Percentiles rank a stretch among this genome's conserved stretches.
Conservation (phyloP, 1,140 invertebrate genomes). For the Lasioglossum albipes region DNA sequence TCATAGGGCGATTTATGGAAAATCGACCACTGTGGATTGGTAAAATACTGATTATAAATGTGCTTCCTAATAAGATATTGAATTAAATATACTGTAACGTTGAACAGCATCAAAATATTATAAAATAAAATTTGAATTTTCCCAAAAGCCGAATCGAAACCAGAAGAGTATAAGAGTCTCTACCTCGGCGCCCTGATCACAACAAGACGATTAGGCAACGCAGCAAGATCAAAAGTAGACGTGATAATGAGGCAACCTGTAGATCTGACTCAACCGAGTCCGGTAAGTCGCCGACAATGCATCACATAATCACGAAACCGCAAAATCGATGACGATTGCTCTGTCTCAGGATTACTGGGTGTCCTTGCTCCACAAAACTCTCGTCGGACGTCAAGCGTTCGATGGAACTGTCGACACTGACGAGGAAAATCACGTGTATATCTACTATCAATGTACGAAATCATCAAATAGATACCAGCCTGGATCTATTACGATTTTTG, state of each 20-base stretch:
- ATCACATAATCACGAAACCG: no score
- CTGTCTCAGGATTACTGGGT: slow-evolving; percentile 79
- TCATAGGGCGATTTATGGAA: slow-evolving; percentile 54
- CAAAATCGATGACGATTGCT: neutral
- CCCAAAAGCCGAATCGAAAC: slow-evolving; percentile 73
- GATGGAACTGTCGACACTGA: slow-evolving; percentile 68
- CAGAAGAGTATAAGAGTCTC: slow-evolving; percentile 67
- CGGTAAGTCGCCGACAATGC: slow-evolving; percentile 68
- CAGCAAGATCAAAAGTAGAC: slow-evolving; percentile 76
- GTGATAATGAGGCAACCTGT: slow-evolving; percentile 77
- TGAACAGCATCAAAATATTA: neutral
- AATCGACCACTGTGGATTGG: slow-evolving; percentile 78
- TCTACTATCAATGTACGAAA: slow-evolving; percentile 79
- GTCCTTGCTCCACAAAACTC: slow-evolving; percentile 78
- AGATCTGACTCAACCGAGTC: slow-evolving; percentile 71
- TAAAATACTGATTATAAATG: slow-evolving; percentile 36
- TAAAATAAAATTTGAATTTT: neutral
- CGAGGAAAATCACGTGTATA: slow-evolving; percentile 69
- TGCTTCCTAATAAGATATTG: no score
- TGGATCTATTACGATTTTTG: slow-evolving; percentile 77
- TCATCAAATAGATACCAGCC: slow-evolving; percentile 69
- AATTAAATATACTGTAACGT: no score
- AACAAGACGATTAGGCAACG: slow-evolving; percentile 75
- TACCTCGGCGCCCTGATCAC: slow-evolving; percentile 77
- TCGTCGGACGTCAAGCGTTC: slow-evolving; percentile 78